Evolutionary conservation across 2,797 vertebrate genomes (phyloP).

Genomic region (Sebastes diploproa): DNA sequence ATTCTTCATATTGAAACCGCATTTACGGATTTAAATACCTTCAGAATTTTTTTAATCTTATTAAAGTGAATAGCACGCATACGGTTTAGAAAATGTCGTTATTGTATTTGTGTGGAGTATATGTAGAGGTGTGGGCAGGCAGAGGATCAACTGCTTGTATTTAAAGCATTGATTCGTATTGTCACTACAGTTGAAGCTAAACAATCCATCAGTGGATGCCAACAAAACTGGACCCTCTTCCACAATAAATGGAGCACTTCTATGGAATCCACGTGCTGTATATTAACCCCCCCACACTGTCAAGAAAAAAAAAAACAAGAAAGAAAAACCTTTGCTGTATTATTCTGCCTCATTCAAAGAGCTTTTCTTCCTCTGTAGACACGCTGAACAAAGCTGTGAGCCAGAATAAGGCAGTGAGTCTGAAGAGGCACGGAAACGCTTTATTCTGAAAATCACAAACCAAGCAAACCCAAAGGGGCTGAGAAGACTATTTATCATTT

Average conservation of each 20-base stretch:
- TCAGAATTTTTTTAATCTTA: background rate
- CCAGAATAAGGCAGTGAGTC: background rate
- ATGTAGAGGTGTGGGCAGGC: background rate
- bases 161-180: slow-evolving; percentile 1
- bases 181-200: background rate
- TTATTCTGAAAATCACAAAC: slow-evolving; percentile 33
- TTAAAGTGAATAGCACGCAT: background rate
- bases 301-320: background rate
- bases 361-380: background rate
- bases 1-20: slow-evolving; percentile 26
- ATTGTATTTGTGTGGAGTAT: background rate
- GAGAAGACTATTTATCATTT: slow-evolving; percentile 12
- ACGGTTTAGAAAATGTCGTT: background rate
- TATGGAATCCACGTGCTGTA: background rate
- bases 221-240: background rate
- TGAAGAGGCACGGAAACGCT: slow-evolving; percentile 1
- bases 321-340: background rate
- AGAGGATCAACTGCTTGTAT: slow-evolving; percentile 16
- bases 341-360: slow-evolving; percentile 5
- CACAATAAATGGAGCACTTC: background rate
- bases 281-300: background rate
- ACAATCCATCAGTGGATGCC: background rate
- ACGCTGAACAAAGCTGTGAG: slow-evolving; percentile 10
- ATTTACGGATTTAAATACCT: slow-evolving; percentile 20
- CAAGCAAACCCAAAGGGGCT: slow-evolving; percentile 22